These are phyloP conservation scores for Conus canariensis DNA, from an alignment of 2,888 invertebrate species.

Conservation along the genomic window DNA sequence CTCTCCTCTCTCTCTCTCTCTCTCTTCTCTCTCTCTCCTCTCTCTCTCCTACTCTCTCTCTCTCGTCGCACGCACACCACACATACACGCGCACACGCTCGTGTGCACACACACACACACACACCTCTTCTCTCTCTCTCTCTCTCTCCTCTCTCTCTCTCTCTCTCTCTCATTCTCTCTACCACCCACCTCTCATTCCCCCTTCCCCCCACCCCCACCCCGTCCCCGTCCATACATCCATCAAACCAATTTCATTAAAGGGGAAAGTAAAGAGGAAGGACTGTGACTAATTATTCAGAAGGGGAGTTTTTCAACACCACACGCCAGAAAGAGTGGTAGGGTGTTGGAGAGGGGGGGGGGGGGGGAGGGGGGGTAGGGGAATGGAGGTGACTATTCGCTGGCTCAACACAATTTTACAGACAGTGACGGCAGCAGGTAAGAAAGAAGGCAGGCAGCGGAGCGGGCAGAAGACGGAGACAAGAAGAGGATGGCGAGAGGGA, in stretches of 20 bases:
- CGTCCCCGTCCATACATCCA: not conserved
- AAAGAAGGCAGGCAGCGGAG: not conserved
- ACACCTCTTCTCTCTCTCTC: not conserved
- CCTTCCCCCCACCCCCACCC: not conserved
- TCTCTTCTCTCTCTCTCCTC: too few relatives aligned
- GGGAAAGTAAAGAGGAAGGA: not conserved
- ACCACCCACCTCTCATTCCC: not conserved
- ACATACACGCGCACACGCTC: not conserved
- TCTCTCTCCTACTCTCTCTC: too few relatives aligned
- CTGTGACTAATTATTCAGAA: not conserved
- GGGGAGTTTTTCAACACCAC: not conserved
- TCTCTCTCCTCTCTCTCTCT: too few relatives aligned
- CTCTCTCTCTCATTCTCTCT: too few relatives aligned
- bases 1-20: too few relatives aligned
- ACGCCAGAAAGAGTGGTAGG: not conserved
- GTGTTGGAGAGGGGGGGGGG: too few relatives aligned
- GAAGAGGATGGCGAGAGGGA: not conserved
- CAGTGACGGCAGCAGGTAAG: not conserved
- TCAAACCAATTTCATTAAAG: not conserved
- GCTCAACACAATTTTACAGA: not conserved
- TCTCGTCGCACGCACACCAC: not conserved
- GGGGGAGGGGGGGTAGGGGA: not conserved
- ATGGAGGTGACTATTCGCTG: not conserved
- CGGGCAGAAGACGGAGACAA: not conserved
- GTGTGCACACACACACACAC: not conserved